Conservation (phyloP, 2,888 invertebrate species). For the Microdon myrmicae region DNA sequence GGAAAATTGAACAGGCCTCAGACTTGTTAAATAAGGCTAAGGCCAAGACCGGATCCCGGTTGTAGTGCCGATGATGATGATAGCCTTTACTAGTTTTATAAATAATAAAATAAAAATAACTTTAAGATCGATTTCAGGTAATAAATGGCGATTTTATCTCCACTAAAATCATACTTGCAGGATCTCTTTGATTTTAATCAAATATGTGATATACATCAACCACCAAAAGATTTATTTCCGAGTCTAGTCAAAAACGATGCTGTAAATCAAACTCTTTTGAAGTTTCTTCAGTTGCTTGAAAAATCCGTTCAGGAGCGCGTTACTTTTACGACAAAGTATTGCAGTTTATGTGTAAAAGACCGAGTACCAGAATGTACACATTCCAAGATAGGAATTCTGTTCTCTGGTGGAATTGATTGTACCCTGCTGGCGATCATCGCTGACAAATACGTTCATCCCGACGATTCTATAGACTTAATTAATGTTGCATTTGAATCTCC, state of each 20-base stretch:
- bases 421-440: conserved; percentile 87
- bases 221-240: conserved; percentile 59
- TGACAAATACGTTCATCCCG: conserved; percentile 73
- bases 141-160: too few species aligned
- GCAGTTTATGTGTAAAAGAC: conserved; percentile 70
- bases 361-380: conserved; percentile 68
- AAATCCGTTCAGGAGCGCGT: conserved; percentile 73
- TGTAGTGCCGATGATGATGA: too few species aligned
- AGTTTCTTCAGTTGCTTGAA: conserved; percentile 69
- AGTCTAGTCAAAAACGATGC: conserved; percentile 64
- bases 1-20: too few species aligned
- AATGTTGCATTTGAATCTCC: conserved; percentile 90
- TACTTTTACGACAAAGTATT: conserved; percentile 72
- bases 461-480: conserved; percentile 85
- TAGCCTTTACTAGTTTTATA: too few species aligned
- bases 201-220: conserved; percentile 18
- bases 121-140: too few species aligned
- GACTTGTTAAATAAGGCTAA: too few species aligned
- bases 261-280: conserved; percentile 48
- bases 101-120: too few species aligned
- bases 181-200: conserved; percentile 55
- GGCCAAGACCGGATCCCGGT: too few species aligned
- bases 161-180: conserved; percentile 51
- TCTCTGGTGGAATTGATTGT: conserved; percentile 97
- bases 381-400: conserved; percentile 82